These are phyloP conservation scores for Platyrinchus mystaceus DNA, from an alignment of 2,797 vertebrate species.

Conservation along the genomic window DNA sequence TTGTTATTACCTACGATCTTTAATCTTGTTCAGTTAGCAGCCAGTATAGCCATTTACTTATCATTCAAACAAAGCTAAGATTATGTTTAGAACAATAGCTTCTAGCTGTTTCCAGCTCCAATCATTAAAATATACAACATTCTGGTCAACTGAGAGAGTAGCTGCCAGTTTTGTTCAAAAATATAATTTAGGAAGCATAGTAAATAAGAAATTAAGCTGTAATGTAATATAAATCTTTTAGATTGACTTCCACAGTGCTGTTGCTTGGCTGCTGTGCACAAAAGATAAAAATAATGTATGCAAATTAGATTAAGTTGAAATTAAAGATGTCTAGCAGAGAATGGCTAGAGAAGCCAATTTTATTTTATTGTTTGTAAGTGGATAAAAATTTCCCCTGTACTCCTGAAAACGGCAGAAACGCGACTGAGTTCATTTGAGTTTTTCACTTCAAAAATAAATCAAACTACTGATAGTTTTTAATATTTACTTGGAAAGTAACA, in stretches of 20 bases:
- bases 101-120: constrained; percentile 18
- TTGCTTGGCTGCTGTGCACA: constrained; percentile 40
- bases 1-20: constrained; percentile 6
- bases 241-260: constrained; percentile 16
- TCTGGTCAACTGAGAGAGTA: constrained; percentile 46
- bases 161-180: constrained; percentile 55
- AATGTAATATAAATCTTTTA: constrained; percentile 54
- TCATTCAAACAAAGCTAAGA: constrained; percentile 31
- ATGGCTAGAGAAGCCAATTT: constrained; percentile 38
- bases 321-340: constrained; percentile 58
- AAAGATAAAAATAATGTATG: constrained; percentile 73
- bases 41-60: constrained; percentile 10
- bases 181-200: constrained; percentile 27
- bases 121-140: constrained; percentile 36
- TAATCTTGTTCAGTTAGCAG: constrained; percentile 15
- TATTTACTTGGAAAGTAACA: neutral
- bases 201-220: constrained; percentile 52
- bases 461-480: neutral
- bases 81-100: constrained; percentile 50
- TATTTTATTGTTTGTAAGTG: constrained; percentile 41
- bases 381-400: constrained; percentile 45
- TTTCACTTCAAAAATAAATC: neutral
- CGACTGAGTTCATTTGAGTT: neutral
- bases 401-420: neutral
- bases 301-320: constrained; percentile 64